Evolutionary conservation across 1,140 invertebrate species (phyloP).

Genomic region (Aphis craccivora): DNA sequence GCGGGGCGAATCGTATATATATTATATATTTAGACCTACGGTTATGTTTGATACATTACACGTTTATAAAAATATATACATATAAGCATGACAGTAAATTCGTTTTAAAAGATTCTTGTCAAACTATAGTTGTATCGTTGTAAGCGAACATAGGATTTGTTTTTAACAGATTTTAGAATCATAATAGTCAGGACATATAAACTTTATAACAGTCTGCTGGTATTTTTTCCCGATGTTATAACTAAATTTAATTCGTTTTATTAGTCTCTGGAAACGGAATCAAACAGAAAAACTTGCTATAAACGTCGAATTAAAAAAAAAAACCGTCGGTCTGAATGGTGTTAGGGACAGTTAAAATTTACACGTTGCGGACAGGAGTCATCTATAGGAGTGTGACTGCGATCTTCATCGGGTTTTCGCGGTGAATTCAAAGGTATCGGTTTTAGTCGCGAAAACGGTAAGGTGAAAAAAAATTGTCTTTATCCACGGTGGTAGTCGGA

Average conservation of each 20-base stretch:
- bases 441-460: neutral
- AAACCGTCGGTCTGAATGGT: neutral
- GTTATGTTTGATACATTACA: neutral
- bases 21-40: neutral
- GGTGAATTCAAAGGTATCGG: neutral
- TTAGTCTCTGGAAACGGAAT: neutral
- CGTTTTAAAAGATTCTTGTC: neutral
- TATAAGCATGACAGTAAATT: neutral
- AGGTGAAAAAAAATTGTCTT: neutral
- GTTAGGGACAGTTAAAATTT: neutral
- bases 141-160: neutral
- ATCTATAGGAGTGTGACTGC: no score
- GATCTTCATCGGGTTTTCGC: neutral
- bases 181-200: neutral
- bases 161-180: neutral
- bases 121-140: neutral
- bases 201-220: neutral
- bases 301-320: neutral
- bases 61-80: neutral
- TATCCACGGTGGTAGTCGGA: neutral
- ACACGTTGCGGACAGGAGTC: neutral
- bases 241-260: neutral
- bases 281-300: neutral
- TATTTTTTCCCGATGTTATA: neutral
- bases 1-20: neutral